Conservation (phyloP, 2,113 vertebrate species). For the Heterocephalus glaber region DNA sequence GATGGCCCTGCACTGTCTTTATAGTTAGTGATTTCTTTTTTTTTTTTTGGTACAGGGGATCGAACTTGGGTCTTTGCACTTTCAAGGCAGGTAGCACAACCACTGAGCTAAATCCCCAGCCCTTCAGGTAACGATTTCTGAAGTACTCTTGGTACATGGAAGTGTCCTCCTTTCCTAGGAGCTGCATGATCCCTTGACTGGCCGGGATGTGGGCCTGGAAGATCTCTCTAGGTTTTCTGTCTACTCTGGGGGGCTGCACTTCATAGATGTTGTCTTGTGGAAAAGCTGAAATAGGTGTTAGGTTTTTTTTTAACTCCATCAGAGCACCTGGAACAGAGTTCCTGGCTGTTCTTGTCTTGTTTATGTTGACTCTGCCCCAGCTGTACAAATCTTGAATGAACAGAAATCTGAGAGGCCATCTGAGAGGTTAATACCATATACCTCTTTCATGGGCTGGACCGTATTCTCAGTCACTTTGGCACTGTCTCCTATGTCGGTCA, state of each 20-base stretch:
- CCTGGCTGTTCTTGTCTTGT: too few relatives aligned
- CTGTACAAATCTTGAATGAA: too few relatives aligned
- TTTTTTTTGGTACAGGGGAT: background rate
- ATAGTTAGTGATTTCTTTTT: too few relatives aligned
- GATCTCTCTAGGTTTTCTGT: constrained; percentile 89
- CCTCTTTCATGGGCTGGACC: constrained; percentile 90
- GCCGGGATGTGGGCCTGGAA: constrained; percentile 93
- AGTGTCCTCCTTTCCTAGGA: constrained; percentile 90
- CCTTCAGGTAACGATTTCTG: constrained; percentile 91
- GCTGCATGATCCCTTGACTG: constrained; percentile 90
- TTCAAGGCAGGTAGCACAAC: too few relatives aligned
- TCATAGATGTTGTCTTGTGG: constrained; percentile 92
- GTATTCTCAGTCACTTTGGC: constrained; percentile 88
- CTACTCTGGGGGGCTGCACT: constrained; percentile 89
- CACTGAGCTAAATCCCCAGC: too few relatives aligned
- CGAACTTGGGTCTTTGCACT: too few relatives aligned
- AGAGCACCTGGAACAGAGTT: too few relatives aligned
- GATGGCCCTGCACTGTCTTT: background rate
- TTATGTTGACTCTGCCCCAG: too few relatives aligned
- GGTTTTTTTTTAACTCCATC: constrained; percentile 79
- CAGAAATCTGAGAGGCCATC: constrained; percentile 89
- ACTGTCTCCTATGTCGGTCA: constrained; percentile 91
- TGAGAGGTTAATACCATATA: constrained; percentile 92
- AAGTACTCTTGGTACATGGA: constrained; percentile 95
- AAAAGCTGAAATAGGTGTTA: constrained; percentile 90